These are phyloP conservation scores for Rhagoletis pomonella DNA, from an alignment of 1,140 invertebrate species.

Conservation along the genomic window DNA sequence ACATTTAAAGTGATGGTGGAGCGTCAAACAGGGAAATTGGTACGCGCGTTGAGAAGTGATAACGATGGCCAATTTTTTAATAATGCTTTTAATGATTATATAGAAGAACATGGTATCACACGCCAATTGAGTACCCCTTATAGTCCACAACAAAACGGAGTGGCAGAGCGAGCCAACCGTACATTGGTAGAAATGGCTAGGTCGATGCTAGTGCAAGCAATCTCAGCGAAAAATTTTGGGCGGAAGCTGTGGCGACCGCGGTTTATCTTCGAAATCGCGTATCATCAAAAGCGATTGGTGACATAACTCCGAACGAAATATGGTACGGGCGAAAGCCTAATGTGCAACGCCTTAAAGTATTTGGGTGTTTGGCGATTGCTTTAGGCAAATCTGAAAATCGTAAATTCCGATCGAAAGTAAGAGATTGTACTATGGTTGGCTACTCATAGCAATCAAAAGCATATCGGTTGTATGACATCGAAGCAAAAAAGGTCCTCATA, in stretches of 20 bases:
- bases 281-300: constrained; percentile 56
- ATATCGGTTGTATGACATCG: constrained; percentile 68
- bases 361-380: constrained; percentile 66
- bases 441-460: constrained; percentile 72
- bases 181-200: constrained; percentile 63
- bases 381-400: constrained; percentile 68
- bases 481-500: constrained; percentile 62
- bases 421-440: constrained; percentile 72
- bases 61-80: constrained; percentile 61
- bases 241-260: constrained; percentile 60
- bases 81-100: constrained; percentile 48
- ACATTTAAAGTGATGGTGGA: constrained; percentile 59
- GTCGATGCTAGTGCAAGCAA: constrained; percentile 70
- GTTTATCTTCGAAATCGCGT: constrained; percentile 60
- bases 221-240: constrained; percentile 63
- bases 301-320: constrained; percentile 68
- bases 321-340: constrained; percentile 69
- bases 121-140: constrained; percentile 62
- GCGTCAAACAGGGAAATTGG: constrained; percentile 59
- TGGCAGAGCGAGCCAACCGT: constrained; percentile 62
- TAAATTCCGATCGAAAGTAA: constrained; percentile 69
- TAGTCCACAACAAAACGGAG: constrained; percentile 70
- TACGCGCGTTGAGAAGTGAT: constrained; percentile 64
- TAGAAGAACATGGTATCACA: constrained; percentile 56
- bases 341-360: constrained; percentile 66